Evolutionary conservation across 2,113 vertebrate genomes (phyloP).

Genomic region (Nothoprocta pentlandii): DNA sequence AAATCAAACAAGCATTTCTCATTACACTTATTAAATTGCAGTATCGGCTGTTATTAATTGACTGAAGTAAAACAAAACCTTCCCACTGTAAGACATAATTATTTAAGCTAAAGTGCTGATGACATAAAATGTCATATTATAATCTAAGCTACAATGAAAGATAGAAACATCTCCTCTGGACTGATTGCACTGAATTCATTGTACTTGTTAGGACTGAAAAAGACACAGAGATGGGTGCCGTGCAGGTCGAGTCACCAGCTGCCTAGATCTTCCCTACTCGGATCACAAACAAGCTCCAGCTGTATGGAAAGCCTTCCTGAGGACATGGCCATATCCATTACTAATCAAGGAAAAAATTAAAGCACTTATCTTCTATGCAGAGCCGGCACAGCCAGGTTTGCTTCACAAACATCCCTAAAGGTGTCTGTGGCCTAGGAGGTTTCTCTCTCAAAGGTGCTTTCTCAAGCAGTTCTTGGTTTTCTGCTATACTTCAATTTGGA

Average conservation of each 20-base stretch:
- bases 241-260: not conserved
- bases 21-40: conserved; percentile 73
- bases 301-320: not conserved
- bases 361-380: not conserved
- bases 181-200: conserved; percentile 5
- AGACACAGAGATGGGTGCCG: not conserved
- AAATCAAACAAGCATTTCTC: conserved; percentile 65
- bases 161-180: conserved; percentile 16
- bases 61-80: conserved; percentile 61
- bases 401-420: not conserved
- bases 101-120: conserved; percentile 70
- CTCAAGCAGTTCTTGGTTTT: conserved; percentile 3
- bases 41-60: conserved; percentile 64
- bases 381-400: not conserved
- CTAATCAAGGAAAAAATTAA: conserved; percentile 6
- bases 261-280: not conserved
- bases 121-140: conserved; percentile 57
- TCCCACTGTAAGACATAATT: conserved; percentile 56
- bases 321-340: not conserved
- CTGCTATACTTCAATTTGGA: not conserved
- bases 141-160: conserved; percentile 58
- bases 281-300: not conserved
- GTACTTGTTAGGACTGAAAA: not conserved
- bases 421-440: not conserved
- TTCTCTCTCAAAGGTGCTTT: not conserved